Conservation (phyloP, 2,797 vertebrate species). For the Gadopsis marmoratus region DNA sequence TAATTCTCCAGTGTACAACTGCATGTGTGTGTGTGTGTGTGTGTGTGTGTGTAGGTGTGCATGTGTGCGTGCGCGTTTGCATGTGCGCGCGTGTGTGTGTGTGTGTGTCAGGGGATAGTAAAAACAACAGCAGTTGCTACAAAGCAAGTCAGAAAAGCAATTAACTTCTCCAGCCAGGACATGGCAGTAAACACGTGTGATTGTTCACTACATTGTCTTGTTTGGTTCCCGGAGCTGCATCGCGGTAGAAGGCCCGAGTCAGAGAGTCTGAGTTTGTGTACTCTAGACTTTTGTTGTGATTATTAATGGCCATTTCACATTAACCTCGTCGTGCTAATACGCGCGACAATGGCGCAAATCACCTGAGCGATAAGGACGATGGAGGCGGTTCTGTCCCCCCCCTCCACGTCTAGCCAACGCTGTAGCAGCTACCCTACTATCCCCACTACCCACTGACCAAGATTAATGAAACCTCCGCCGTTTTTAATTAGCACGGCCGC, state of each 20-base stretch:
- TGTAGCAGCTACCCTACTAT: conserved; percentile 53
- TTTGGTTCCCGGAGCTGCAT: conserved; percentile 41
- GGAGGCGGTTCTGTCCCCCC: conserved; percentile 48
- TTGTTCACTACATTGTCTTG: conserved; percentile 70
- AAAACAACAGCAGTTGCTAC: conserved; percentile 45
- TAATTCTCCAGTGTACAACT: conserved; percentile 50
- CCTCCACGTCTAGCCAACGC: conserved; percentile 58
- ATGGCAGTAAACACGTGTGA: conserved; percentile 70
- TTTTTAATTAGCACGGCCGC: conserved; percentile 97
- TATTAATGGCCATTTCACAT: conserved; percentile 80
- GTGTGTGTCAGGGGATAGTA: conserved; percentile 3
- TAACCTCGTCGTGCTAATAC: conserved; percentile 76
- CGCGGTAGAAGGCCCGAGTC: conserved; percentile 38
- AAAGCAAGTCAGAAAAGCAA: conserved; percentile 76
- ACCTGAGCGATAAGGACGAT: conserved; percentile 77
- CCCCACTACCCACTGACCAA: conserved; percentile 85
- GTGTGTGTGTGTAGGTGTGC: conserved; percentile 9
- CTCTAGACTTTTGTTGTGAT: conserved; percentile 74
- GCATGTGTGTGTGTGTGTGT: conserved; percentile 24
- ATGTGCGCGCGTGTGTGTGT: conserved; percentile 24
- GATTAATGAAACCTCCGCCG: conserved; percentile 97
- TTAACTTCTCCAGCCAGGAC: conserved; percentile 75
- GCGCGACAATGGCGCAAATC: conserved; percentile 80
- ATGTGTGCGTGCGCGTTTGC: conserved; percentile 11
- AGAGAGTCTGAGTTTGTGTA: conserved; percentile 37